A percentile compares a stretch with the other conserved stretches of the same genome.
These are phyloP conservation scores for Synanthedon andrenaeformis DNA, from an alignment of 2,888 invertebrate species.

Conservation along the genomic window DNA sequence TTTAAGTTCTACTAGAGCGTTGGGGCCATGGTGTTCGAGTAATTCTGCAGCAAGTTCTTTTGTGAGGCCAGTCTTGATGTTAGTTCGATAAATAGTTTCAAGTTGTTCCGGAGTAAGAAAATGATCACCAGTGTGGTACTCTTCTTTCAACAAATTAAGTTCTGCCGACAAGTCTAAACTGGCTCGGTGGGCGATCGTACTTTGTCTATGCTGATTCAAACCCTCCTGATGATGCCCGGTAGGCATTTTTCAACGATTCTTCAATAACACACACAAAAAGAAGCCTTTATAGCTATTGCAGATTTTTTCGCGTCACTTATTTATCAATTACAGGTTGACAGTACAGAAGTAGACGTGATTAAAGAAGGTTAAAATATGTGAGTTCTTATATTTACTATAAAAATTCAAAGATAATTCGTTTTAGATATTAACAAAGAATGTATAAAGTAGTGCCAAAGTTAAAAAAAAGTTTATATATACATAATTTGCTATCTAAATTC, in stretches of 20 bases:
- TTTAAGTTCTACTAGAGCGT: conserved; percentile 70
- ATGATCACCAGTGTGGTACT: conserved; percentile 52
- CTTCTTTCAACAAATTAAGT: conserved; percentile 43
- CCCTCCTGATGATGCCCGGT: conserved; percentile 15
- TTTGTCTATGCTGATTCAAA: conserved; percentile 4
- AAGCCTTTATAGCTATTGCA: no score
- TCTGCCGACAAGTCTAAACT: conserved; percentile 14
- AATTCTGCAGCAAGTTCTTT: conserved; percentile 62
- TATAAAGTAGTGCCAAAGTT: no score
- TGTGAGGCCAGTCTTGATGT: conserved; percentile 63
- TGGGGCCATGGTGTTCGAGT: conserved; percentile 70
- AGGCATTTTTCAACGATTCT: conserved; percentile 16
- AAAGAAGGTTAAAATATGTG: no score
- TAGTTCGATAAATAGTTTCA: conserved; percentile 53
- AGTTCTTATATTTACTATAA: no score
- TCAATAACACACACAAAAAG: no score
- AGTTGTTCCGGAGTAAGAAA: conserved; percentile 52
- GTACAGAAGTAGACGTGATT: no score
- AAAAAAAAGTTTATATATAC: no score
- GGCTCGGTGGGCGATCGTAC: background rate
- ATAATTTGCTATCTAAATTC: no score
- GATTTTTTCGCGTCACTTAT: no score
- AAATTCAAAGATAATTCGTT: no score
- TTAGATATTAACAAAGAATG: no score
- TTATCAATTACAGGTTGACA: no score